Conservation (phyloP, 2,888 invertebrate species). For the Neuroscelio doddi region DNA sequence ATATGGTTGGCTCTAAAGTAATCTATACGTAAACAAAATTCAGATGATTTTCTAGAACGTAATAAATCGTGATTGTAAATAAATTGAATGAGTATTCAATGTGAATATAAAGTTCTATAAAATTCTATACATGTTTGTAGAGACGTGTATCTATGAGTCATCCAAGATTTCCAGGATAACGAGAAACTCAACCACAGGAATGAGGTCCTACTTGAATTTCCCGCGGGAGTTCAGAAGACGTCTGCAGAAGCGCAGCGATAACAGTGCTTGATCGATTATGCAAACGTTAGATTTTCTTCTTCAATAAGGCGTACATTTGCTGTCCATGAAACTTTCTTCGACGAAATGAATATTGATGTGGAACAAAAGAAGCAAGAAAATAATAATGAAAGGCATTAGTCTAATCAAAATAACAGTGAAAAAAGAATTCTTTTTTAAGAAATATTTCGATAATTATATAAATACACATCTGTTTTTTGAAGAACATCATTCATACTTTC, state of each 20-base stretch:
- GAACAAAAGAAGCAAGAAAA: neutral
- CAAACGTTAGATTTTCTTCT: conserved; percentile 44
- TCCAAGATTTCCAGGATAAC: conserved; percentile 49
- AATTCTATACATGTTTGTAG: conserved; percentile 33
- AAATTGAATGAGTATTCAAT: conserved; percentile 27
- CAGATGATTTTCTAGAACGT: too few species aligned
- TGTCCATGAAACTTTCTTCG: conserved; percentile 37
- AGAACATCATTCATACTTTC: too few species aligned
- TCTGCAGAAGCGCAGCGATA: conserved; percentile 32
- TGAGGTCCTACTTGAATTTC: conserved; percentile 44
- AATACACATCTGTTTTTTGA: too few species aligned
- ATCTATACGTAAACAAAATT: too few species aligned
- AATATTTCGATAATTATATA: too few species aligned
- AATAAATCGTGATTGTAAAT: neutral
- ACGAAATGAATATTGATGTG: conserved; percentile 10
- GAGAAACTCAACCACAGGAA: conserved; percentile 47
- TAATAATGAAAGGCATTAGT: too few species aligned
- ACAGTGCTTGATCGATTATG: conserved; percentile 47
- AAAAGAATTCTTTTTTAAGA: too few species aligned
- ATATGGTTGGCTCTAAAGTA: too few species aligned
- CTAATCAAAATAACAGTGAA: too few species aligned
- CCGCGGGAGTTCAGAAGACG: conserved; percentile 43
- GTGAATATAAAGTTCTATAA: conserved; percentile 27
- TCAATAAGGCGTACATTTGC: conserved; percentile 42
- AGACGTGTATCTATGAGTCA: conserved; percentile 36